These are phyloP conservation scores for Alligator sinensis DNA, from an alignment of 2,113 vertebrate species.

Conservation along the genomic window DNA sequence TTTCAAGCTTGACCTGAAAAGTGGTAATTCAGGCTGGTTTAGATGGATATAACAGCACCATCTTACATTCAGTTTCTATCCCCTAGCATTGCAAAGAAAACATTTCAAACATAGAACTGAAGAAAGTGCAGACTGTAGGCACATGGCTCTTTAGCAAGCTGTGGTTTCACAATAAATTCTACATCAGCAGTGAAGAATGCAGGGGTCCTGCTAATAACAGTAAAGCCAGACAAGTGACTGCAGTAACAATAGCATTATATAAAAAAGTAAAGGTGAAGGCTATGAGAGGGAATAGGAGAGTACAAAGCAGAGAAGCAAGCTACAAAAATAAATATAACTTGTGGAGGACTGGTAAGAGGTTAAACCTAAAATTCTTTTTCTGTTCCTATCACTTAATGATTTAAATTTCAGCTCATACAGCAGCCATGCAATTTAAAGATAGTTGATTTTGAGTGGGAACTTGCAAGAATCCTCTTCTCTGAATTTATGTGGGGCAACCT, in stretches of 20 bases:
- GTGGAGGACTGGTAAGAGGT: not conserved
- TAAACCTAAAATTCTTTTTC: not conserved
- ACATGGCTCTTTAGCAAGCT: not conserved
- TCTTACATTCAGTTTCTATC: not conserved
- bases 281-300: not conserved
- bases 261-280: not conserved
- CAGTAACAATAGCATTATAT: fast-evolving
- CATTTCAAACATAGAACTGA: not conserved
- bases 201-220: not conserved
- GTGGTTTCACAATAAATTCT: not conserved
- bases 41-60: not conserved
- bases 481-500: not conserved
- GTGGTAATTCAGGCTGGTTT: not conserved
- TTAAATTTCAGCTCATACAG: not conserved
- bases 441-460: fast-evolving
- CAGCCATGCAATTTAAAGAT: not conserved
- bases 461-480: fast-evolving
- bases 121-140: not conserved
- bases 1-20: too few relatives aligned
- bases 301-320: not conserved
- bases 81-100: not conserved
- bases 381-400: not conserved
- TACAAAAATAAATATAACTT: not conserved
- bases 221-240: fast-evolving
- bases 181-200: not conserved